A percentile compares a stretch with the other conserved stretches of the same genome.
Evolutionary conservation across 2,113 vertebrate species (phyloP).

Genomic region (Plecotus auritus): DNA sequence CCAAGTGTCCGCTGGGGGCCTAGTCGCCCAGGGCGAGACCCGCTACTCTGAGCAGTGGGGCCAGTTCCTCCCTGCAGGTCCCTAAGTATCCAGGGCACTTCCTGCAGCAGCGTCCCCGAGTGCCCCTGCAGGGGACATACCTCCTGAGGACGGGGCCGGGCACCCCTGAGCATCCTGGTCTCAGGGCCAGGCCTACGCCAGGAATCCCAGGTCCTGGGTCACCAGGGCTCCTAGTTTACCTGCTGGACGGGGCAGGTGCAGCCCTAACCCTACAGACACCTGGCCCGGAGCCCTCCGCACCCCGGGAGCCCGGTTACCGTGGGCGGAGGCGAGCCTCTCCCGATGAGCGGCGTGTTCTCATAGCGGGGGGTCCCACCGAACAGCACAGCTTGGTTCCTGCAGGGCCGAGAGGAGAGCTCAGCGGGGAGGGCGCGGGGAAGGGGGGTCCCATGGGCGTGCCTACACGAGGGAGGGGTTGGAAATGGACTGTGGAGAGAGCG

Average conservation of each 20-base stretch:
- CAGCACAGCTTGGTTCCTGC: conserved; percentile 92
- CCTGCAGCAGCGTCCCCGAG: no score
- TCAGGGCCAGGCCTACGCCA: neutral
- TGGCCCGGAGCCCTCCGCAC: neutral
- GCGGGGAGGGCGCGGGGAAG: accelerated
- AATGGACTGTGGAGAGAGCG: accelerated
- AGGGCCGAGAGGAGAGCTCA: neutral
- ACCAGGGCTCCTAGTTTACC: neutral
- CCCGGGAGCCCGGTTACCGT: conserved; percentile 85
- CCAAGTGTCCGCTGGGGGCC: neutral
- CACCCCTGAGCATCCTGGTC: neutral
- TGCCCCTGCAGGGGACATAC: accelerated
- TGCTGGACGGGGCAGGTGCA: accelerated
- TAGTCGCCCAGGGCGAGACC: neutral
- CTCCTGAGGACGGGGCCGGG: neutral
- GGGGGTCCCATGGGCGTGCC: accelerated
- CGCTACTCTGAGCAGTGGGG: neutral
- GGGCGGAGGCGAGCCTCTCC: conserved; percentile 95
- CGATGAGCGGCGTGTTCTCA: conserved; percentile 96
- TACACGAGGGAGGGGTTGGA: neutral
- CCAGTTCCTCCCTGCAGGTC: neutral
- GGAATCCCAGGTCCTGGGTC: accelerated
- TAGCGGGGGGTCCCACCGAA: conserved; percentile 95
- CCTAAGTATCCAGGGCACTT: accelerated
- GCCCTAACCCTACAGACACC: neutral